A percentile compares a stretch with the other conserved stretches of the same genome.
phyloP scores from a whole-genome alignment of 2,113 vertebrate genomes.

The Dipodomys spectabilis region DNA sequence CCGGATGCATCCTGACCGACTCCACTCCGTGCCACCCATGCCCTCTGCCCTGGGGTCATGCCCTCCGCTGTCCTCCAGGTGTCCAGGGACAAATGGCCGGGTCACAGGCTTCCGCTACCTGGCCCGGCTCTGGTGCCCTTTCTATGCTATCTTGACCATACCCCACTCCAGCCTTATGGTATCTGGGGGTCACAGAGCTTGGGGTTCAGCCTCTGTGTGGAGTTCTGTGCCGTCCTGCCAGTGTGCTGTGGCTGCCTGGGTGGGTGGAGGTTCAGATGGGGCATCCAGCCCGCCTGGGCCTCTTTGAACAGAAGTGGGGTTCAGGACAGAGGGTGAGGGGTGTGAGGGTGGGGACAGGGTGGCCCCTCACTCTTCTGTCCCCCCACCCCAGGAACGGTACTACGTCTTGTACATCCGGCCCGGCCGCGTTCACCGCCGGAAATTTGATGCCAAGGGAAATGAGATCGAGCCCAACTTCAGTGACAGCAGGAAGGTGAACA shows the following conservation, averaged over 20 bases:
- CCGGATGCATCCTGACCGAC: no score
- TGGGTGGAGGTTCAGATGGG: neutral
- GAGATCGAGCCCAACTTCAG: conserved; percentile 94
- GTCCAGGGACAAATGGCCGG: neutral
- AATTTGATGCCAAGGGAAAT: conserved; percentile 89
- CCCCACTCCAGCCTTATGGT: no score
- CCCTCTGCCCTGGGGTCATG: neutral
- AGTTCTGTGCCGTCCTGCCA: no score
- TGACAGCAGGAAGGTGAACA: conserved; percentile 92
- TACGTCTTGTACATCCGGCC: conserved; percentile 90
- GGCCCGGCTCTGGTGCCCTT: no score
- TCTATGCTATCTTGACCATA: no score
- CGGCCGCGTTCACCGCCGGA: conserved; percentile 87
- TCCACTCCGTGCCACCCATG: no score
- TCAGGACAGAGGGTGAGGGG: neutral
- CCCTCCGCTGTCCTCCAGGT: neutral
- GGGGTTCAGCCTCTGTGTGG: no score
- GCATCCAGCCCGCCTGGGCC: neutral
- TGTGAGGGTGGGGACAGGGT: no score
- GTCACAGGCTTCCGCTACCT: no score
- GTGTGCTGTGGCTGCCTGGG: no score
- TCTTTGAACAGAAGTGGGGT: neutral
- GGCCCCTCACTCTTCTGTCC: neutral
- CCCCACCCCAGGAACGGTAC: conserved; percentile 87
- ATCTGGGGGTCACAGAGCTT: no score